Evolutionary conservation across 2,888 invertebrate species (phyloP).

Genomic region (Vannuccia rotundouncinata): DNA sequence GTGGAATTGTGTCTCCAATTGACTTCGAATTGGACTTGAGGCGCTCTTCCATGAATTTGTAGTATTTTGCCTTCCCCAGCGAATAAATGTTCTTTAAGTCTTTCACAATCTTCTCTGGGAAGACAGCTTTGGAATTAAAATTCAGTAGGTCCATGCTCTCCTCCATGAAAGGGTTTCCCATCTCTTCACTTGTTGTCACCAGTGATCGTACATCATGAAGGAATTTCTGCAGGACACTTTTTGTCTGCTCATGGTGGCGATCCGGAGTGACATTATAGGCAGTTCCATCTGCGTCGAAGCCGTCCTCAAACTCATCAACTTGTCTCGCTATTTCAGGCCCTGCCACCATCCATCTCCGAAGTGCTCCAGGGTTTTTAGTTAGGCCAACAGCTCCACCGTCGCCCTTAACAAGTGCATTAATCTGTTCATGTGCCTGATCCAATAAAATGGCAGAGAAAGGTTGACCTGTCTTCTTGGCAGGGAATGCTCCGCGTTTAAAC

Average conservation of each 20-base stretch:
- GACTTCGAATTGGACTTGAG: conserved; percentile 21
- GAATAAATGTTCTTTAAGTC: neutral
- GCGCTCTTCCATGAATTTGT: conserved; percentile 35
- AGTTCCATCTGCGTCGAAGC: conserved; percentile 14
- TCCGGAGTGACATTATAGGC: conserved; percentile 10
- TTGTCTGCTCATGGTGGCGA: conserved; percentile 38
- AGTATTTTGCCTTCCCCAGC: conserved; percentile 31
- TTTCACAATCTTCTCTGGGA: conserved; percentile 35
- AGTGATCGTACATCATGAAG: conserved; percentile 32
- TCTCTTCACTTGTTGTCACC: conserved; percentile 37
- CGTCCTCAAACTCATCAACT: conserved; percentile 36
- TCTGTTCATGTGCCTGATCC: conserved; percentile 42
- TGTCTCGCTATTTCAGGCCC: conserved; percentile 40
- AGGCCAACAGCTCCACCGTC: conserved; percentile 41
- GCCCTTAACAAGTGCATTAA: conserved; percentile 40
- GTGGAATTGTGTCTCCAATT: conserved; percentile 34
- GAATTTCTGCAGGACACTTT: conserved; percentile 40
- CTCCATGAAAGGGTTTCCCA: conserved; percentile 39
- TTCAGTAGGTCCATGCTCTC: conserved; percentile 38
- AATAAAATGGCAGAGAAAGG: conserved; percentile 40
- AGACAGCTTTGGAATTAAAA: conserved; percentile 37
- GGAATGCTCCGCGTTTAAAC: conserved; percentile 32
- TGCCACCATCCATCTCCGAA: conserved; percentile 40
- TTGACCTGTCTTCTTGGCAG: conserved; percentile 14
- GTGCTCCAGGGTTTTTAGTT: conserved; percentile 38